Percentiles rank a stretch among this genome's conserved stretches.
These are phyloP conservation scores for Aegotheles bennettii DNA, from an alignment of 2,113 vertebrate genomes.

Conservation along the genomic window DNA sequence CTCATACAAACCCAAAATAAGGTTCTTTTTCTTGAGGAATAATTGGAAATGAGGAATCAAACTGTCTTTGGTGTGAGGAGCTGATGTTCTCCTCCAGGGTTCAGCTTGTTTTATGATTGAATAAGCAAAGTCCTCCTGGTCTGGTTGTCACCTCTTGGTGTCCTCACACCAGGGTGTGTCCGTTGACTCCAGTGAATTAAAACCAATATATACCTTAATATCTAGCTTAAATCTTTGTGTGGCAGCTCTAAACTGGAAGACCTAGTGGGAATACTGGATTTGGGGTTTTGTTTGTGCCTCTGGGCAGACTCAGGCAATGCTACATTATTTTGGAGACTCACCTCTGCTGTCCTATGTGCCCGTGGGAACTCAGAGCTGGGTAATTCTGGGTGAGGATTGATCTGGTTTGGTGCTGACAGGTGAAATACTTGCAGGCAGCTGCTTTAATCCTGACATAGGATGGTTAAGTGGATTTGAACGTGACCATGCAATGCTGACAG, in stretches of 20 bases:
- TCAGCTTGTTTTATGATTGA: neutral
- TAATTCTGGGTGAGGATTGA: neutral
- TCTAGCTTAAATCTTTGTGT: neutral
- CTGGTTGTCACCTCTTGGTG: neutral
- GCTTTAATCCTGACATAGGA: neutral
- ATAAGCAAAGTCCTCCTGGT: neutral
- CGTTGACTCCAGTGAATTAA: neutral
- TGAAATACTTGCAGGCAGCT: constrained; percentile 17
- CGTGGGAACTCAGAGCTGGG: neutral
- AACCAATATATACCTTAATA: neutral
- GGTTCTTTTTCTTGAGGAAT: neutral
- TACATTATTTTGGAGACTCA: neutral
- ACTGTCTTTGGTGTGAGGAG: neutral
- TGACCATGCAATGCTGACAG: fast-evolving
- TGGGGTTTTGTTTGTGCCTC: neutral
- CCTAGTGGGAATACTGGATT: neutral
- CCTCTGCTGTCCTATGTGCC: neutral
- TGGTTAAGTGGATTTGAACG: neutral
- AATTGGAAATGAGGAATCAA: neutral
- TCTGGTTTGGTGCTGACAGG: neutral
- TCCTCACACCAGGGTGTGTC: neutral
- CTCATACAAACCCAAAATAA: neutral
- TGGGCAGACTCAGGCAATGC: neutral
- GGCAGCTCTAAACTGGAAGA: neutral
- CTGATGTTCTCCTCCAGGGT: neutral